phyloP scores from a whole-genome alignment of 2,888 invertebrate species.

The Plemyria rubiginata region DNA sequence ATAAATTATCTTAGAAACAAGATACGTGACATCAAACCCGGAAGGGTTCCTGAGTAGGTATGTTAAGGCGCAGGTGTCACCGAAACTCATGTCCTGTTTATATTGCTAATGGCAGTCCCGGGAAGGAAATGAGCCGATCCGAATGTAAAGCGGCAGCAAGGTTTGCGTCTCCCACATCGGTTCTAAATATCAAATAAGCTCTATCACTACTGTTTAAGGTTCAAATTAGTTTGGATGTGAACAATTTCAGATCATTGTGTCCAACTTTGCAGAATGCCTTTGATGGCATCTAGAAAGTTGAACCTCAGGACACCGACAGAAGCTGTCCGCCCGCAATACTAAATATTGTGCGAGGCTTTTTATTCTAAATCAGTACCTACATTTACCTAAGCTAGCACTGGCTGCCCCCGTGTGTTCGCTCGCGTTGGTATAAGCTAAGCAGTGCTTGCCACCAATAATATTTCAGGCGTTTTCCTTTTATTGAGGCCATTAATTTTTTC shows the following conservation, averaged over 20 bases:
- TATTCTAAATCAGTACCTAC: background rate
- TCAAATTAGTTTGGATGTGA: background rate
- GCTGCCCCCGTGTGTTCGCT: too few relatives aligned
- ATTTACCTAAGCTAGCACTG: too few relatives aligned
- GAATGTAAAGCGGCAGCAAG: slow-evolving; percentile 34
- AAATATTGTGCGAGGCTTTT: background rate
- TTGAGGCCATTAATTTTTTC: too few relatives aligned
- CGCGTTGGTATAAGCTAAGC: too few relatives aligned
- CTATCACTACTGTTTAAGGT: background rate
- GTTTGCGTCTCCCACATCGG: background rate
- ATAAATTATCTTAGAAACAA: slow-evolving; percentile 43
- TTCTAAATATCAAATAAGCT: slow-evolving; percentile 12
- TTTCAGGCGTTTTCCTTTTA: too few relatives aligned
- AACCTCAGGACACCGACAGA: background rate
- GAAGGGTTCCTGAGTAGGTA: slow-evolving; percentile 47
- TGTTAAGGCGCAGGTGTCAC: slow-evolving; percentile 68
- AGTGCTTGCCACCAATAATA: too few relatives aligned
- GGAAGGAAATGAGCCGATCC: slow-evolving; percentile 63
- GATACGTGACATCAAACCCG: slow-evolving; percentile 46
- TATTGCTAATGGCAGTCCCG: slow-evolving; percentile 68
- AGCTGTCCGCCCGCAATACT: background rate
- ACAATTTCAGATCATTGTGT: background rate
- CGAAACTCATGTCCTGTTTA: slow-evolving; percentile 69
- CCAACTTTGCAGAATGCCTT: background rate
- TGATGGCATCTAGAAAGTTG: background rate